Percentiles rank a stretch among this genome's conserved stretches.
Evolutionary conservation across 1,140 invertebrate genomes (phyloP).

Genomic region (Lordiphosa mommai): DNA sequence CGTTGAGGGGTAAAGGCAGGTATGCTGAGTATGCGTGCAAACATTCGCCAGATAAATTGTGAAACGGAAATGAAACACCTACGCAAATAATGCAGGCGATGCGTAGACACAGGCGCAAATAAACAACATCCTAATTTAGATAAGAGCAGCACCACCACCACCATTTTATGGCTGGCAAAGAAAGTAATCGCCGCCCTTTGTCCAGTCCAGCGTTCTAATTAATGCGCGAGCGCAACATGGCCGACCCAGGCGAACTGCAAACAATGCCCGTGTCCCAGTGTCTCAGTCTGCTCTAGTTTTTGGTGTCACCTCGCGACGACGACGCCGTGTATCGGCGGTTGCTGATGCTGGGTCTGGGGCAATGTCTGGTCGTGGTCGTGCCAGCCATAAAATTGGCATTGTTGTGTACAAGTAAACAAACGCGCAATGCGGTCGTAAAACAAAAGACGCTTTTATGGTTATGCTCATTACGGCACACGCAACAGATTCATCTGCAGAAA

Average conservation of each 20-base stretch:
- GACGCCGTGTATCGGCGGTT: constrained; percentile 5
- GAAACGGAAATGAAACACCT: constrained; percentile 79
- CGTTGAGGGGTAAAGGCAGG: constrained; percentile 45
- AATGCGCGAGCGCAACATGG: constrained; percentile 51
- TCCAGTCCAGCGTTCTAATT: constrained; percentile 59
- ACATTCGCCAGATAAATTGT: constrained; percentile 70
- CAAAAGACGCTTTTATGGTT: constrained; percentile 75
- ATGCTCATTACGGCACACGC: constrained; percentile 68
- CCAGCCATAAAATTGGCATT: constrained; percentile 71
- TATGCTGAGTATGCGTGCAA: constrained; percentile 51
- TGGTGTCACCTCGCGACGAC: constrained; percentile 41
- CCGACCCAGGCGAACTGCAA: constrained; percentile 27
- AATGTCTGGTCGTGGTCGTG: constrained; percentile 44
- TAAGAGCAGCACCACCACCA: constrained; percentile 44
- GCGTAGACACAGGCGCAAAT: constrained; percentile 71
- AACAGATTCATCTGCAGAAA: constrained; percentile 36
- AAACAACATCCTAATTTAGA: constrained; percentile 78
- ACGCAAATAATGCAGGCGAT: constrained; percentile 71
- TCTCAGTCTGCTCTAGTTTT: constrained; percentile 55
- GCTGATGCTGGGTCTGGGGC: constrained; percentile 28
- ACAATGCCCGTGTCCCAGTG: constrained; percentile 19
- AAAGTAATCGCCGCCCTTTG: constrained; percentile 47
- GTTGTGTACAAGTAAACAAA: constrained; percentile 67
- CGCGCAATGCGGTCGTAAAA: constrained; percentile 77
- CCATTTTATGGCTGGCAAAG: constrained; percentile 52